phyloP scores from a whole-genome alignment of 2,888 invertebrate genomes.

The Isoperla grammatica region DNA sequence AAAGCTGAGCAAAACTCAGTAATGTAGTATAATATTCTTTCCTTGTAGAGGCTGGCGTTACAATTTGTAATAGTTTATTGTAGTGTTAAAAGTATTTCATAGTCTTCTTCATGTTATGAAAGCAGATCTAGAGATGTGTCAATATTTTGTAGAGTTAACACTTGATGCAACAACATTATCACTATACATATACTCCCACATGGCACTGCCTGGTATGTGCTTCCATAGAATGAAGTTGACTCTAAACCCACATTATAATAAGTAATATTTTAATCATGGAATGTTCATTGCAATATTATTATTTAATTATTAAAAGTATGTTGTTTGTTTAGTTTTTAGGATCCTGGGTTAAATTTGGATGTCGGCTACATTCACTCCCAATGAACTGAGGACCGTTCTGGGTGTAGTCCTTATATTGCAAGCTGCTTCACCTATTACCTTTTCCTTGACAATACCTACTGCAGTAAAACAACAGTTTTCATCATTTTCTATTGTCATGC shows the following conservation, averaged over 20 bases:
- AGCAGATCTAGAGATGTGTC: constrained; percentile 5
- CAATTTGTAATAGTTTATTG: constrained; percentile 1
- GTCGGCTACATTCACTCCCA: constrained; percentile 10
- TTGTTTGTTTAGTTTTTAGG: constrained; percentile 1
- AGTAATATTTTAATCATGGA: constrained; percentile 1
- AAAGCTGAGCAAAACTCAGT: background rate
- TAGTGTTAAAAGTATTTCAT: constrained; percentile 2
- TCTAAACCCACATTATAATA: background rate
- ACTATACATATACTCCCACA: no score
- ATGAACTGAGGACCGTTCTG: constrained; percentile 12
- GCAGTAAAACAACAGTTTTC: no score
- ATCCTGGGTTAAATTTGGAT: constrained; percentile 5
- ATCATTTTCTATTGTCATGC: no score
- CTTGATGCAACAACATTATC: no score
- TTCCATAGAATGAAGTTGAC: constrained; percentile 10
- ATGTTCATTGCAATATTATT: constrained; percentile 8
- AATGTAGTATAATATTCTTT: background rate
- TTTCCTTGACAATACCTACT: no score
- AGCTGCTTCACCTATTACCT: no score
- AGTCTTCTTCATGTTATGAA: constrained; percentile 4
- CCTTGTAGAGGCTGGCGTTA: background rate
- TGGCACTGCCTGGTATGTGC: constrained; percentile 4
- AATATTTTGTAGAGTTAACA: background rate
- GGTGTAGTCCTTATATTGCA: background rate
- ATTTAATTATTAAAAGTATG: constrained; percentile 1